These are phyloP conservation scores for Listrodromus nycthemerus DNA, from an alignment of 2,888 invertebrate genomes.

Conservation along the genomic window DNA sequence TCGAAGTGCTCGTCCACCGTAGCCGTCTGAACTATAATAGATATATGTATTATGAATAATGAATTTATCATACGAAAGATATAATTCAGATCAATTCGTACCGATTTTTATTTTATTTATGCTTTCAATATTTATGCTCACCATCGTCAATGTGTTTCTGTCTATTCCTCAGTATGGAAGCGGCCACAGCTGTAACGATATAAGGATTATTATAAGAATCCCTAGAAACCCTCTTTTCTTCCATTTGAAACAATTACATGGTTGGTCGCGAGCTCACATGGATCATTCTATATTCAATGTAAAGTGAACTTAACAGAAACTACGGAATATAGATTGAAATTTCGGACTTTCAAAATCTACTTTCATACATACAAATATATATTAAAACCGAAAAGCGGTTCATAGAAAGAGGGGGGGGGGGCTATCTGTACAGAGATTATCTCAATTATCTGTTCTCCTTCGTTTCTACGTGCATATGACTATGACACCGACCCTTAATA, in stretches of 20 bases:
- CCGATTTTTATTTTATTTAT: background rate
- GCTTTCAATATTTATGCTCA: slow-evolving; percentile 54
- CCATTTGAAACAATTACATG: too few relatives aligned
- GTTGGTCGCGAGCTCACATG: too few relatives aligned
- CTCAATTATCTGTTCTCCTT: background rate
- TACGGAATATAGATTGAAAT: too few relatives aligned
- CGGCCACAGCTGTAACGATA: background rate
- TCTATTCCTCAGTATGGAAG: background rate
- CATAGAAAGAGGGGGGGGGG: too few relatives aligned
- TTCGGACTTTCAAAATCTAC: too few relatives aligned
- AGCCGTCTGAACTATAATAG: slow-evolving; percentile 71
- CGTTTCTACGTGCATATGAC: background rate
- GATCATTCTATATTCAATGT: too few relatives aligned
- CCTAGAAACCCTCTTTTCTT: background rate
- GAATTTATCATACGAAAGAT: background rate
- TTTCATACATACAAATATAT: too few relatives aligned
- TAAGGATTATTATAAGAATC: background rate
- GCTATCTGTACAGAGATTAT: too few relatives aligned
- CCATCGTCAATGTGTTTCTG: slow-evolving; percentile 70
- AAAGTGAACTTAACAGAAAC: too few relatives aligned
- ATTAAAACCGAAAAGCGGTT: too few relatives aligned
- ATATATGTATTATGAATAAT: background rate
- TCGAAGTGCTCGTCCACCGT: slow-evolving; percentile 75
- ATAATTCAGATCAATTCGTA: background rate
- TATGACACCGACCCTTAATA: background rate